A percentile compares a stretch with the other conserved stretches of the same genome.
Conservation (phyloP, 2,113 vertebrate species). For the Platichthys stellatus region DNA sequence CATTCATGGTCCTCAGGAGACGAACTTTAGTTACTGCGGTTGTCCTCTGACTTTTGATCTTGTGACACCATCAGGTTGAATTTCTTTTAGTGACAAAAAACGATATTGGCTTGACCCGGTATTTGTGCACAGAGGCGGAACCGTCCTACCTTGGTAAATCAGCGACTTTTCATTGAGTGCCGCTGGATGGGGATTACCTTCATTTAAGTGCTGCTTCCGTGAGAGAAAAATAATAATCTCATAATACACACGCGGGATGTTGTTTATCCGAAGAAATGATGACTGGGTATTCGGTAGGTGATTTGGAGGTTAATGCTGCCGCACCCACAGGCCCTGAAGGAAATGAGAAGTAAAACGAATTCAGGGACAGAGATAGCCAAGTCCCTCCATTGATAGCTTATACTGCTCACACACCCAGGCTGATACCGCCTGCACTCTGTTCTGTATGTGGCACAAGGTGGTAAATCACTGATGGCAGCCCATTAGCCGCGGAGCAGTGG, state of each 20-base stretch:
- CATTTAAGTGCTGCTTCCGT: constrained; percentile 8
- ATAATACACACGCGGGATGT: not conserved
- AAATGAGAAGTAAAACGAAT: no score
- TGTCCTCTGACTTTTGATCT: not conserved
- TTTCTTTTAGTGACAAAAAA: not conserved
- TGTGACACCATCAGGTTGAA: not conserved
- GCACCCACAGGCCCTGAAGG: not conserved
- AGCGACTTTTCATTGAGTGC: not conserved
- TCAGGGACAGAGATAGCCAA: no score
- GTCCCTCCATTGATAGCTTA: no score
- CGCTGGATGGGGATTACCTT: not conserved
- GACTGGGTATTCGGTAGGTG: not conserved
- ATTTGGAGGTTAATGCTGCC: constrained; percentile 28
- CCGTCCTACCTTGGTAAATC: not conserved
- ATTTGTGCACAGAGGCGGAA: not conserved
- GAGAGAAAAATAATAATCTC: not conserved
- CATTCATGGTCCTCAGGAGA: not conserved
- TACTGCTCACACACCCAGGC: not conserved
- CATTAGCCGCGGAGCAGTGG: constrained; percentile 61
- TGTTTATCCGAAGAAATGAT: no score
- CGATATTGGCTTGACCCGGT: not conserved
- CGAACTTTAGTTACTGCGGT: no score
- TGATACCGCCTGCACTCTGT: constrained; percentile 20
- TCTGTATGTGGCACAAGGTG: constrained; percentile 4
- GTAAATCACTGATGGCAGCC: constrained; percentile 63